Evolutionary conservation across 2,888 invertebrate genomes (phyloP).

Genomic region (Idaea straminata): DNA sequence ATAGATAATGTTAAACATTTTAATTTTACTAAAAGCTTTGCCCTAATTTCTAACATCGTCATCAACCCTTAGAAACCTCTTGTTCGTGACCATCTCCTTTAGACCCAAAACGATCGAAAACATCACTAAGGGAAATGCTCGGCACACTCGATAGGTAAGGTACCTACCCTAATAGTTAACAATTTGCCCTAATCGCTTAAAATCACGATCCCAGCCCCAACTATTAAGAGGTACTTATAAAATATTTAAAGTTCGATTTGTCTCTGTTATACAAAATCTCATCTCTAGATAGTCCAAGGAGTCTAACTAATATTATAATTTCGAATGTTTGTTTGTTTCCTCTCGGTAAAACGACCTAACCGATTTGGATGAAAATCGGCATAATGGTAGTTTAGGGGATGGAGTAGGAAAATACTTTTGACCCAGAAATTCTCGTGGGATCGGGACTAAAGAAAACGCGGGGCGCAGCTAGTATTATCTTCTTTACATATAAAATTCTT

Average conservation of each 20-base stretch:
- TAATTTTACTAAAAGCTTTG: neutral
- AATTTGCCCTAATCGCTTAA: conserved; percentile 34
- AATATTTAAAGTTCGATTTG: conserved; percentile 21
- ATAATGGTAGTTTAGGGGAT: too few relatives aligned
- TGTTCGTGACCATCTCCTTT: conserved; percentile 20
- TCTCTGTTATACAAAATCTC: neutral
- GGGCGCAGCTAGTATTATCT: too few relatives aligned
- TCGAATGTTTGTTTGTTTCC: too few relatives aligned
- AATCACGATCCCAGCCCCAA: conserved; percentile 35
- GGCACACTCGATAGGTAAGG: conserved; percentile 37
- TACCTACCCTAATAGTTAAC: conserved; percentile 33
- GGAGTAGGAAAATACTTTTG: too few relatives aligned
- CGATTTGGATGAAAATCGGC: too few relatives aligned
- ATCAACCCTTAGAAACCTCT: conserved; percentile 1
- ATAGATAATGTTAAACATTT: neutral
- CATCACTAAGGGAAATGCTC: conserved; percentile 27
- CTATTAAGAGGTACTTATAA: conserved; percentile 19
- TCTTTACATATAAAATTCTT: too few relatives aligned
- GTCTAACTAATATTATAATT: too few relatives aligned
- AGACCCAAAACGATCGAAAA: conserved; percentile 25
- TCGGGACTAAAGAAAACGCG: too few relatives aligned
- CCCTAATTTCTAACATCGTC: neutral
- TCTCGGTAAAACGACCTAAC: too few relatives aligned
- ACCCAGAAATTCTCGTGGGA: too few relatives aligned
- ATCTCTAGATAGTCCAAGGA: too few relatives aligned